Percentiles rank a stretch among this genome's conserved stretches.
These are phyloP conservation scores for Ctenopoma kingsleyae DNA, from an alignment of 2,797 vertebrate species.

Conservation along the genomic window DNA sequence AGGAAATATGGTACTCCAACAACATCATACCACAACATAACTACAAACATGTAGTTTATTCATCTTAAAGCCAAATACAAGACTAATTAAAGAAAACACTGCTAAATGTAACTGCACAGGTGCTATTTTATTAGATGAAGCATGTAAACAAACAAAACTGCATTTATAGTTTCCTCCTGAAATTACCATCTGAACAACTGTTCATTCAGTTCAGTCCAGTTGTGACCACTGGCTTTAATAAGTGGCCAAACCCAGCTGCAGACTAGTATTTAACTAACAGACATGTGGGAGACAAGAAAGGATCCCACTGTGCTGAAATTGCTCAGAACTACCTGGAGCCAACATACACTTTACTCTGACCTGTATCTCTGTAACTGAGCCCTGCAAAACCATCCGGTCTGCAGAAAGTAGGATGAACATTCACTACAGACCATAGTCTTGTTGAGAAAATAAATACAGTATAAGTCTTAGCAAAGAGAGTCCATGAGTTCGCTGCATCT, in stretches of 20 bases:
- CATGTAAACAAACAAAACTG: not conserved
- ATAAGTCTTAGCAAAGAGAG: too few species aligned
- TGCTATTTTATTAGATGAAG: not conserved
- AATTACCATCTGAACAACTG: slow-evolving; percentile 53
- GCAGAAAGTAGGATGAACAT: not conserved
- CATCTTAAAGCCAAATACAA: not conserved
- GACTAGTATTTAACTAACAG: slow-evolving; percentile 69
- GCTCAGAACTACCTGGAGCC: slow-evolving; percentile 69
- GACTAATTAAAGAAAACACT: not conserved
- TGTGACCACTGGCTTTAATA: slow-evolving; percentile 69
- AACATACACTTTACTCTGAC: slow-evolving; percentile 28
- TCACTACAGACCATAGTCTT: too few species aligned
- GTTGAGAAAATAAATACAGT: too few species aligned
- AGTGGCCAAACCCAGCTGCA: slow-evolving; percentile 68
- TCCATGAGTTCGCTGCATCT: too few species aligned
- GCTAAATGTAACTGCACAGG: not conserved
- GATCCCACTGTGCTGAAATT: slow-evolving; percentile 75
- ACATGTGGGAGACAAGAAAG: slow-evolving; percentile 85
- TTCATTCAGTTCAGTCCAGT: slow-evolving; percentile 69
- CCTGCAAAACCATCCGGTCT: slow-evolving; percentile 12
- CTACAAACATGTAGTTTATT: not conserved
- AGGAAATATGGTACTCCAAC: not conserved
- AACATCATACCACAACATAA: not conserved
- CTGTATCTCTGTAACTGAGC: slow-evolving; percentile 12
- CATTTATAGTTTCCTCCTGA: not conserved